Evolutionary conservation across 2,888 invertebrate genomes (phyloP).

Genomic region (Platycheirus rosarum): DNA sequence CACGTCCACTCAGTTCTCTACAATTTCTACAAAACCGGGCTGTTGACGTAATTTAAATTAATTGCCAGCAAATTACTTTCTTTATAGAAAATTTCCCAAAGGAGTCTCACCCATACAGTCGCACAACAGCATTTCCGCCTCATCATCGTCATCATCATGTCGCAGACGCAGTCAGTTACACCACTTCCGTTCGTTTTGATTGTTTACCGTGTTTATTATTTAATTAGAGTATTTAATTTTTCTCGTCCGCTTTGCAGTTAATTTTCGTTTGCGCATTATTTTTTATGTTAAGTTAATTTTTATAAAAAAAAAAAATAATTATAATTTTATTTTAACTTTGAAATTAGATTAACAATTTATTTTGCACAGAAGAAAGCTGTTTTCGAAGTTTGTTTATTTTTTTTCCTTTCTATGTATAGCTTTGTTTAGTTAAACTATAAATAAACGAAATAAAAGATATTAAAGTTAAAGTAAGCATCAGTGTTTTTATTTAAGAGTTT

Average conservation of each 20-base stretch:
- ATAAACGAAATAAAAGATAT: slow-evolving; percentile 1
- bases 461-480: too few relatives aligned
- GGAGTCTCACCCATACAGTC: slow-evolving; percentile 8
- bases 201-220: slow-evolving; percentile 66
- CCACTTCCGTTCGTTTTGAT: slow-evolving; percentile 47
- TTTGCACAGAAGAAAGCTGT: too few relatives aligned
- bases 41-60: slow-evolving; percentile 77
- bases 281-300: slow-evolving; percentile 23
- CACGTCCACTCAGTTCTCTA: slow-evolving; percentile 60
- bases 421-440: slow-evolving; percentile 21
- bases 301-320: too few relatives aligned
- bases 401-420: not conserved
- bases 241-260: slow-evolving; percentile 46
- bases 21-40: slow-evolving; percentile 44
- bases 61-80: slow-evolving; percentile 77
- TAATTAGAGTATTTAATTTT: slow-evolving; percentile 67
- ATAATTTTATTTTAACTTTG: too few relatives aligned
- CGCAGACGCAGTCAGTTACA: slow-evolving; percentile 2
- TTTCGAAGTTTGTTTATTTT: too few relatives aligned
- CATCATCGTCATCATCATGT: slow-evolving; percentile 2
- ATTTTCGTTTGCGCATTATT: slow-evolving; percentile 34
- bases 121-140: slow-evolving; percentile 18
- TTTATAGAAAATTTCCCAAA: slow-evolving; percentile 47
- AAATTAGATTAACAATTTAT: too few relatives aligned
- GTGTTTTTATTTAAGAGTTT: too few relatives aligned